Percentiles rank a stretch among this genome's conserved stretches.
Conservation (phyloP, 92 coral and sea anemone genomes). For the Palythoa caribaeorum region DNA sequence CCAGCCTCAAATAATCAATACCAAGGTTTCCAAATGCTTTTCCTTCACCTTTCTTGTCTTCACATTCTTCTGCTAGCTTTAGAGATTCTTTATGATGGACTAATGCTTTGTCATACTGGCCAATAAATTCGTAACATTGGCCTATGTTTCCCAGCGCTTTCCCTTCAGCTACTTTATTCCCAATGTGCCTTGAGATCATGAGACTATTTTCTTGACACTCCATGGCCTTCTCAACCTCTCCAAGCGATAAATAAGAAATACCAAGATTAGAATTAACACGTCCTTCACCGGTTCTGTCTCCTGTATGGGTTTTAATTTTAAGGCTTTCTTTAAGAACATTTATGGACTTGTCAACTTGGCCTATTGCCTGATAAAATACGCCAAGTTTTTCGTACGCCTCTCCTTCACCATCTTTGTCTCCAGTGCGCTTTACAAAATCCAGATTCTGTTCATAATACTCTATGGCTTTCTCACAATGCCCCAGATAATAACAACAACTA, state of each 20-base stretch:
- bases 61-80: neutral
- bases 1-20: neutral
- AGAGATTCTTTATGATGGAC: neutral
- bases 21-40: neutral
- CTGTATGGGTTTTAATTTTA: neutral
- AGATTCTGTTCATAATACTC: neutral
- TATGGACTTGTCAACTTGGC: neutral
- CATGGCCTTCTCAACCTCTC: neutral
- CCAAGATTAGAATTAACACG: neutral
- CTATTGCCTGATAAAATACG: neutral
- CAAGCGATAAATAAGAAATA: neutral
- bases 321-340: neutral
- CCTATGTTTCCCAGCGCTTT: neutral
- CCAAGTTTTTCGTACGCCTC: neutral
- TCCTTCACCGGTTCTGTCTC: neutral
- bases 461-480: neutral
- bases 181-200: neutral
- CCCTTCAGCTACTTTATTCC: neutral
- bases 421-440: neutral
- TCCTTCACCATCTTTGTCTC: neutral
- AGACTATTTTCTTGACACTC: neutral
- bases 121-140: neutral
- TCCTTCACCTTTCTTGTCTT: neutral
- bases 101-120: neutral
- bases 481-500: neutral